Base-by-base conservation (phyloP, 2,888 invertebrate genomes). In the Dryocosmus kuriphilus region DNA sequence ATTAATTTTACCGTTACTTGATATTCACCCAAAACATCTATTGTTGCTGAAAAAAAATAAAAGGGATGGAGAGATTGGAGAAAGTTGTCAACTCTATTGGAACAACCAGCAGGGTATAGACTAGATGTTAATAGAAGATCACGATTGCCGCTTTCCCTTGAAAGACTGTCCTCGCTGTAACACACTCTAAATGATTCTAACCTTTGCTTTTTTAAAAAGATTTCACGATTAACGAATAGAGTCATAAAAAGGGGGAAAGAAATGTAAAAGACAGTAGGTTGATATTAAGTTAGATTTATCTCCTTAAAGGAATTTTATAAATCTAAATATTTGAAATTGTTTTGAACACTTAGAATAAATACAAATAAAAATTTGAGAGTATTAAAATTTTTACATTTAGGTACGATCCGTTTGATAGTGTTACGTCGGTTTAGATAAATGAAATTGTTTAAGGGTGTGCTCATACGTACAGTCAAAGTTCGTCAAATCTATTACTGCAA, bases 101-200 rank as follows among this genome's bases (percentile, higher is more conserved):
- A 65, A 65, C 63, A 38, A 65, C 38, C 63, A 65, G 38, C 63
- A 65, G 63, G 22, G 14, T 38, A 63, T 63, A 63, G 63, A 63
- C 22, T 35, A 22, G 14, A 63, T 65, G 63, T 22, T 35, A 38
- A 38, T 65, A 65, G 63, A 73, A 65, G 77, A 81, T 81, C 79
- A 78, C 77, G 74, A 75, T 80, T 77, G 77, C 74, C 77, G 79
- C 81, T 81, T 81, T 81, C 81, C 79, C 81, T 74, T 74, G 41
- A 73, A 76, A 78, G 63, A 22, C 22, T 57, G 4, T 57, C 57
- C 24, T 24, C 22, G 22, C 55, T 63, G 38, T 38, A 38, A 38
- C 62, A 62, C 30, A 62, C 62, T 62, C 32, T 62, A 32, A 62
- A 62, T 32, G 62, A 62, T 62, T 62, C 62, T 62, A 32, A 62